These are phyloP conservation scores for Saxicola maurus DNA, from an alignment of 2,797 vertebrate genomes.

Conservation along the genomic window DNA sequence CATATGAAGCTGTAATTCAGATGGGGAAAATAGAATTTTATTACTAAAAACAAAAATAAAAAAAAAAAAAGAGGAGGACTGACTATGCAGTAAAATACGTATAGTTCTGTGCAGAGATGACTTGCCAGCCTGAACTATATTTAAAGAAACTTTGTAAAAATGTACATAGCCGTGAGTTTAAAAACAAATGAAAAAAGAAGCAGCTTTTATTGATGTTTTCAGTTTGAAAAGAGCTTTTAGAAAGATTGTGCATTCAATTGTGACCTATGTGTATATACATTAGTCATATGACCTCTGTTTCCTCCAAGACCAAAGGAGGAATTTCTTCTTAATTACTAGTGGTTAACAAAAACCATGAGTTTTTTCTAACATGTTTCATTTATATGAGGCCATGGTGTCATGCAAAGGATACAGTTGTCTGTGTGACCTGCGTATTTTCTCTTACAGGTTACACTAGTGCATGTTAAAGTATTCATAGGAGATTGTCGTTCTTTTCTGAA, in stretches of 20 bases:
- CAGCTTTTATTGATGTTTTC: constrained; percentile 83
- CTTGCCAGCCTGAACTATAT: constrained; percentile 90
- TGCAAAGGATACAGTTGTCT: constrained; percentile 62
- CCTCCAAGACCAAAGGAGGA: constrained; percentile 56
- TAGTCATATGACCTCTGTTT: constrained; percentile 72
- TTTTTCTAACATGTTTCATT: constrained; percentile 72
- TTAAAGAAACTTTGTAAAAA: constrained; percentile 88
- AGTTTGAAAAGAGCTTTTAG: constrained; percentile 80
- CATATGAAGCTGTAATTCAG: constrained; percentile 60
- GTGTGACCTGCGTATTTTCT: constrained; percentile 65
- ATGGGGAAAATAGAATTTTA: constrained; percentile 67
- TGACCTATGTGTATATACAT: constrained; percentile 86
- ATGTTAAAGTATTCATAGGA: constrained; percentile 71
- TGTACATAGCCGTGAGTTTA: constrained; percentile 85
- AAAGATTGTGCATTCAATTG: constrained; percentile 80
- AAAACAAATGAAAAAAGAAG: constrained; percentile 51
- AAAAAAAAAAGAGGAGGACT: constrained; percentile 53
- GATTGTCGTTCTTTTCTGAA: constrained; percentile 42
- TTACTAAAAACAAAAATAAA: constrained; percentile 64
- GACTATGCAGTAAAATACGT: constrained; percentile 73
- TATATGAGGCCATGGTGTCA: constrained; percentile 59
- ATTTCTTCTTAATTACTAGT: constrained; percentile 68
- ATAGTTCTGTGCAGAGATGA: constrained; percentile 71
- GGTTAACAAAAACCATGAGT: constrained; percentile 66
- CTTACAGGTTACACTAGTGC: constrained; percentile 69